These are phyloP conservation scores for Agapornis roseicollis DNA, from an alignment of 2,113 vertebrate species.

Conservation along the genomic window DNA sequence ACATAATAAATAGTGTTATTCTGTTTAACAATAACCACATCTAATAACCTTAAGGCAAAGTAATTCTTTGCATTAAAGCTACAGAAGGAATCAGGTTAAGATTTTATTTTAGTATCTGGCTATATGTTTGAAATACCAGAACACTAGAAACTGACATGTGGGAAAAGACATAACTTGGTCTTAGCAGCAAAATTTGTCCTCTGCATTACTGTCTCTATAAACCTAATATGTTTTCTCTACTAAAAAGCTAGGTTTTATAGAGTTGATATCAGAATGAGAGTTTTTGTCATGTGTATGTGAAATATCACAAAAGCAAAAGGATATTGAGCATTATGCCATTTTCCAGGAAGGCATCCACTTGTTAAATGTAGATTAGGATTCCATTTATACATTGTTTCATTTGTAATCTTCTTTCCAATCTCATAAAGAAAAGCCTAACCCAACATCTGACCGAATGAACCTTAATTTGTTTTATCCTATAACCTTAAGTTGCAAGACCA, in stretches of 20 bases:
- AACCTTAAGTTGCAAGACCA: slow-evolving; percentile 61
- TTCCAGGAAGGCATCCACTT: slow-evolving; percentile 8
- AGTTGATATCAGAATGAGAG: neutral
- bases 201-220: neutral
- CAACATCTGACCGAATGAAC: slow-evolving; percentile 64
- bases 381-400: slow-evolving; percentile 35
- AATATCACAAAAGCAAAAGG: neutral
- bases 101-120: neutral
- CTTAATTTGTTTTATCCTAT: slow-evolving; percentile 50
- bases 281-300: neutral
- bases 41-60: neutral
- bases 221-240: fast-evolving
- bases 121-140: neutral
- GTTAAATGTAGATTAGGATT: slow-evolving; percentile 37
- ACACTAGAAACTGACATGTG: neutral
- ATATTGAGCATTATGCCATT: neutral
- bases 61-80: neutral
- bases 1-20: neutral
- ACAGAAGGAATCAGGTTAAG: neutral
- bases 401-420: slow-evolving; percentile 54
- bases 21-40: neutral
- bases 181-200: neutral
- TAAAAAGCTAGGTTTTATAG: neutral
- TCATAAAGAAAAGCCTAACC: slow-evolving; percentile 63
- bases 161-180: neutral